Percentiles rank a stretch among this genome's conserved stretches.
These are phyloP conservation scores for Cataglyphis rosenhaueri DNA, from an alignment of 2,888 invertebrate species.

Conservation along the genomic window DNA sequence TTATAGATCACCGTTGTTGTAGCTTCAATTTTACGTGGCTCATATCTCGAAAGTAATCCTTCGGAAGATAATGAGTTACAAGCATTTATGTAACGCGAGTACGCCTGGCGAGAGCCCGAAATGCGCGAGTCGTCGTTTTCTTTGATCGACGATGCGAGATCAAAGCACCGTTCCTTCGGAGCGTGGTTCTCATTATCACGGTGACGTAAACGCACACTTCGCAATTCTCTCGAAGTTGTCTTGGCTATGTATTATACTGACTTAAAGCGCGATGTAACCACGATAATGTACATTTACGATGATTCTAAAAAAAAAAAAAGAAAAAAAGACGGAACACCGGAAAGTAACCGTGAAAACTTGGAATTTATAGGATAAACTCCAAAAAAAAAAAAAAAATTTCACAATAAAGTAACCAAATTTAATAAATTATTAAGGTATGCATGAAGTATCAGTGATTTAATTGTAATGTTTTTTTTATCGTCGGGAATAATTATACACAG, in stretches of 20 bases:
- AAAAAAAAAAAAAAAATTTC: neutral
- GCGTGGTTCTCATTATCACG: slow-evolving; percentile 40
- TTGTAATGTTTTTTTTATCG: neutral
- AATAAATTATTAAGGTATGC: neutral
- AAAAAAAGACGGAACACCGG: neutral
- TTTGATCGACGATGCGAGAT: slow-evolving; percentile 53
- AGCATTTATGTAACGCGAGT: slow-evolving; percentile 34
- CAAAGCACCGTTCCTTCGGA: slow-evolving; percentile 37
- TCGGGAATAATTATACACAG: neutral
- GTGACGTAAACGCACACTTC: slow-evolving; percentile 32
- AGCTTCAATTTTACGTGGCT: neutral
- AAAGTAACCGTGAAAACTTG: neutral
- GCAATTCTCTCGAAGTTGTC: slow-evolving; percentile 24
- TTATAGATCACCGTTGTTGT: neutral
- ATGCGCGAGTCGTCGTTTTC: slow-evolving; percentile 37
- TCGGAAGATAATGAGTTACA: slow-evolving; percentile 31
- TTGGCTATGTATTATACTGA: slow-evolving; percentile 34
- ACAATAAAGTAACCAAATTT: neutral
- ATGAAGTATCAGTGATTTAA: neutral
- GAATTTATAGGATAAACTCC: neutral
- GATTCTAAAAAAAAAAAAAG: neutral
- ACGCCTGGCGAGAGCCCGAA: slow-evolving; percentile 10
- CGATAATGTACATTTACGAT: slow-evolving; percentile 16
- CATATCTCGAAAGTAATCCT: slow-evolving; percentile 8
- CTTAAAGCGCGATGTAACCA: slow-evolving; percentile 19